Conservation (phyloP, 2,113 vertebrate genomes). For the Cettia cetti region DNA sequence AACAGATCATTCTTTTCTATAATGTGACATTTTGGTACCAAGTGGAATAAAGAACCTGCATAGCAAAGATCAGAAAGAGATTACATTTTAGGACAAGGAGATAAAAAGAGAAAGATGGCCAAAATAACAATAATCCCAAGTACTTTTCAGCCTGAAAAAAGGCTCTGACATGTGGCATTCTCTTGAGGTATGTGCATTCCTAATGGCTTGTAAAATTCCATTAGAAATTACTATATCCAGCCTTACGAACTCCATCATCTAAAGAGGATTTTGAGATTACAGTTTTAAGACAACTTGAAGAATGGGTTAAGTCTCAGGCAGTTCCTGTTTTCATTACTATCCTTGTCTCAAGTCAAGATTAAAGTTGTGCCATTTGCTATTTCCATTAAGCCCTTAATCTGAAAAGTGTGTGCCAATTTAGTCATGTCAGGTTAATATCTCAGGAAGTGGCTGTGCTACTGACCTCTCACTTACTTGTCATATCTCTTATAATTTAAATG, state of each 20-base stretch:
- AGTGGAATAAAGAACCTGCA: background rate
- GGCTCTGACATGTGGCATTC: background rate
- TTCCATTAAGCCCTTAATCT: conserved; percentile 38
- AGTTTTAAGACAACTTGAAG: conserved; percentile 39
- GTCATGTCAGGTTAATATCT: background rate
- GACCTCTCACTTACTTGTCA: background rate
- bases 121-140: conserved; percentile 21
- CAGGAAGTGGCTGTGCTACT: background rate
- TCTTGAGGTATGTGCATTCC: background rate
- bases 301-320: conserved; percentile 34
- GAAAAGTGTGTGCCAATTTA: background rate
- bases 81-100: conserved; percentile 5
- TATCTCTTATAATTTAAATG: background rate
- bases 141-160: background rate
- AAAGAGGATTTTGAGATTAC: conserved; percentile 64
- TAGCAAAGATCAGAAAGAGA: background rate
- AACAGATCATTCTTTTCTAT: background rate
- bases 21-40: background rate
- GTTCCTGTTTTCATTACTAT: conserved; percentile 31
- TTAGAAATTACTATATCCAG: conserved; percentile 38
- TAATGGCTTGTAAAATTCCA: conserved; percentile 36
- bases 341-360: conserved; percentile 16
- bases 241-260: background rate
- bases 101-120: background rate
- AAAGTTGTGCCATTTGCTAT: background rate